phyloP scores from a whole-genome alignment of 2,113 vertebrate species.

The Glaucomys volans region DNA sequence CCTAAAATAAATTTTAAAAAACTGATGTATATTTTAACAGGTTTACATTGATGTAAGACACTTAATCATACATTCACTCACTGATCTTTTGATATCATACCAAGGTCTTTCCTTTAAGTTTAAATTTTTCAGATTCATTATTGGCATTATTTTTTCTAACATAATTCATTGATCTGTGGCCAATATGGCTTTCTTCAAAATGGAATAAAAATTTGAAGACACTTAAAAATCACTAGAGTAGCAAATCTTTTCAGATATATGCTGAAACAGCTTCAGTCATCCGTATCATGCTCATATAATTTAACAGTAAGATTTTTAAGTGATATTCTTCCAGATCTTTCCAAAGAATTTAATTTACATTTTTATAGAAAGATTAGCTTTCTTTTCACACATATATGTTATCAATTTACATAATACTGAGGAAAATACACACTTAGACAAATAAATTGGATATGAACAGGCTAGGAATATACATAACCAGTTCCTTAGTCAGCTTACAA shows the following conservation, averaged over 20 bases:
- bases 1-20: neutral
- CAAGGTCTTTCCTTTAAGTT: neutral
- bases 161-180: neutral
- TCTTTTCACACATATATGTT: conserved; percentile 28
- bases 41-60: neutral
- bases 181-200: conserved; percentile 3
- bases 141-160: neutral
- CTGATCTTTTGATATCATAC: neutral
- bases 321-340: neutral
- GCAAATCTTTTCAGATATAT: neutral
- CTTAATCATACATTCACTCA: neutral
- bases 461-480: neutral
- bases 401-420: neutral
- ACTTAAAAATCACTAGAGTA: neutral
- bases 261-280: neutral
- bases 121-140: neutral
- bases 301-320: conserved; percentile 48
- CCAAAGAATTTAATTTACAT: conserved; percentile 20
- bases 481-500: neutral
- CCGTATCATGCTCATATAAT: neutral
- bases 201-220: neutral
- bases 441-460: neutral
- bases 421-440: neutral
- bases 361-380: neutral
- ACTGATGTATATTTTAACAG: neutral